Evolutionary conservation across 2,888 invertebrate genomes (phyloP).

Genomic region (Cheilosia variabilis): DNA sequence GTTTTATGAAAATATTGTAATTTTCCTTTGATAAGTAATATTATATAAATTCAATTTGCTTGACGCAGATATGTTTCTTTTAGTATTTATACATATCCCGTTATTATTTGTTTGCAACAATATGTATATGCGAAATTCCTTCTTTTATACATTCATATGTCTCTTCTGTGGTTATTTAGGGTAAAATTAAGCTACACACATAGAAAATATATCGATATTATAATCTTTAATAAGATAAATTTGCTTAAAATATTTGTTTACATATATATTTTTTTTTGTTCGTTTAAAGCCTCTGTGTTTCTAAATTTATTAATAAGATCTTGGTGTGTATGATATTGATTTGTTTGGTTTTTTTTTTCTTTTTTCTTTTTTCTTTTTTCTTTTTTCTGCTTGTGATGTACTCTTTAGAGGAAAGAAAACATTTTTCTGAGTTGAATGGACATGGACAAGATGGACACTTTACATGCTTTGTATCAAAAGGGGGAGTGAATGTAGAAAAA

Average conservation of each 20-base stretch:
- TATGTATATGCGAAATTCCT: constrained; percentile 14
- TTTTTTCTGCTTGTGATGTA: constrained; percentile 19
- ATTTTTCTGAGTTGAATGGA: no score
- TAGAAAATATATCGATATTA: constrained; percentile 43
- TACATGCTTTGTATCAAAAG: no score
- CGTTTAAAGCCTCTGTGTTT: constrained; percentile 48
- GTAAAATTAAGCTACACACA: constrained; percentile 29
- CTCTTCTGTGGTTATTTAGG: constrained; percentile 14
- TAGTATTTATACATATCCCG: constrained; percentile 19
- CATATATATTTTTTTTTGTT: neutral
- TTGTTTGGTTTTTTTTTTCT: neutral
- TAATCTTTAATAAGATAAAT: constrained; percentile 15
- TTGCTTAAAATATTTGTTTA: constrained; percentile 39
- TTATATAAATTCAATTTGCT: constrained; percentile 64
- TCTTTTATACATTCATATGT: constrained; percentile 9
- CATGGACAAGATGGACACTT: no score
- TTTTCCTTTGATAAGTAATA: constrained; percentile 19
- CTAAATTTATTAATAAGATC: constrained; percentile 18
- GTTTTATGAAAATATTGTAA: constrained; percentile 30
- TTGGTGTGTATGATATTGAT: constrained; percentile 1
- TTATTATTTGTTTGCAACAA: constrained; percentile 3
- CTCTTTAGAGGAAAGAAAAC: no score
- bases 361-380: neutral
- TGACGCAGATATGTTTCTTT: constrained; percentile 67
- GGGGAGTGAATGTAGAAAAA: no score